These are phyloP conservation scores for Eptatretus burgeri DNA, from an alignment of 2,113 vertebrate genomes.

Conservation along the genomic window DNA sequence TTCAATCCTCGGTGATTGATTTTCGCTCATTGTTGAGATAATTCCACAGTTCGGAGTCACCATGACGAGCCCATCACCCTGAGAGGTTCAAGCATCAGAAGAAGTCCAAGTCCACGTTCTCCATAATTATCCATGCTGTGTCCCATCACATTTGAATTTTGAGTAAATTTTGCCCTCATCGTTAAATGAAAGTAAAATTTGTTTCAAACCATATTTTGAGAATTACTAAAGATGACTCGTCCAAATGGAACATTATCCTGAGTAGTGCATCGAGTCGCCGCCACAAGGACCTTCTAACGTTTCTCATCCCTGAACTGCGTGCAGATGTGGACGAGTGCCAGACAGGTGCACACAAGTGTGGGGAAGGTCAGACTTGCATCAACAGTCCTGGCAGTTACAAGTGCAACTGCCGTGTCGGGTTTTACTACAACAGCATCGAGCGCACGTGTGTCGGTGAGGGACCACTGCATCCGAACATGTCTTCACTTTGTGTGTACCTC, in stretches of 20 bases:
- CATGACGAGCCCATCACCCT: too few relatives aligned
- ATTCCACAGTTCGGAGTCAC: too few relatives aligned
- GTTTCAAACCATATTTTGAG: background rate
- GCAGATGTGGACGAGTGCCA: conserved; percentile 8
- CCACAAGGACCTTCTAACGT: too few relatives aligned
- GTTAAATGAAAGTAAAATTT: background rate
- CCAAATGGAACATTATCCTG: background rate
- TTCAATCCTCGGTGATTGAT: too few relatives aligned
- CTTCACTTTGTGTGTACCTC: too few relatives aligned
- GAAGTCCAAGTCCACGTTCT: too few relatives aligned
- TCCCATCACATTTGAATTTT: background rate
- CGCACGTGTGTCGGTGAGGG: conserved; percentile 8
- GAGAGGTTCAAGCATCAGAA: too few relatives aligned
- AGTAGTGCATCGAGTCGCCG: background rate
- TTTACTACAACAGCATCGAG: background rate
- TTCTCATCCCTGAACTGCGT: too few relatives aligned
- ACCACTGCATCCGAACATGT: too few relatives aligned
- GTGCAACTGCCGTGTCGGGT: conserved; percentile 1
- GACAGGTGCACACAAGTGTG: conserved; percentile 2
- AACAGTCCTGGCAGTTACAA: conserved; percentile 7
- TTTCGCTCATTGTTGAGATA: too few relatives aligned
- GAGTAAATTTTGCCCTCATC: background rate
- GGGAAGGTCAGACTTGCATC: background rate
- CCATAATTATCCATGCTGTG: too few relatives aligned
- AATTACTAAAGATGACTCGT: background rate